Evolutionary conservation across 2,888 invertebrate genomes (phyloP).

Genomic region (Leucoptera coffeella): DNA sequence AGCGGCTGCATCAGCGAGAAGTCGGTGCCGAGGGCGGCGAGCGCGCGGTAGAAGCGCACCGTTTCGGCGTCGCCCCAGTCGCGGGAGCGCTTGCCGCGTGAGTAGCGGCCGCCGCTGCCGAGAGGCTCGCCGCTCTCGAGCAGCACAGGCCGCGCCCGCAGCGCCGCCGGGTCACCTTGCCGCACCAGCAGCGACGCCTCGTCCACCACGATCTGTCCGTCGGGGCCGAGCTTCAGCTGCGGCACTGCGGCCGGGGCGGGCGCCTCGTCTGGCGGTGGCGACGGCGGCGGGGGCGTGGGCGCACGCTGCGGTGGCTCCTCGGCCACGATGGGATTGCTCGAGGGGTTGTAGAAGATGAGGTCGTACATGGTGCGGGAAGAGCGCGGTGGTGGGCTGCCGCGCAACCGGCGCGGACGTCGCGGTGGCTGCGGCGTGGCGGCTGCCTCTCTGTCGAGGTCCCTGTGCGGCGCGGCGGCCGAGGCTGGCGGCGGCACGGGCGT

Average conservation of each 20-base stretch:
- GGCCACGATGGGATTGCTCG: conserved; percentile 69
- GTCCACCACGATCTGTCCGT: conserved; percentile 80
- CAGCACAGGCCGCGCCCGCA: conserved; percentile 59
- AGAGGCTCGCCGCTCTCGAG: conserved; percentile 44
- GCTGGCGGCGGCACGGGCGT: conserved; percentile 13
- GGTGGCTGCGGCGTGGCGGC: conserved; percentile 20
- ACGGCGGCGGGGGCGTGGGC: too few relatives aligned
- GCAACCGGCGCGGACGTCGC: too few relatives aligned
- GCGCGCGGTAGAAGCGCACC: conserved; percentile 82
- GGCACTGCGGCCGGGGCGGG: conserved; percentile 70
- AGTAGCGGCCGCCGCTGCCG: conserved; percentile 57
- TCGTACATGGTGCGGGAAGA: conserved; percentile 85
- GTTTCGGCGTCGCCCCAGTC: conserved; percentile 78
- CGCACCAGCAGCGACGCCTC: conserved; percentile 74
- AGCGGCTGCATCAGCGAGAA: conserved; percentile 82
- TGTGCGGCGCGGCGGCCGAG: conserved; percentile 18
- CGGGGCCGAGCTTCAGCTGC: conserved; percentile 78
- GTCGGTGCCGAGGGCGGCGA: conserved; percentile 88
- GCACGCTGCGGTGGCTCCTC: too few relatives aligned
- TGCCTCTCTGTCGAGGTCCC: conserved; percentile 22
- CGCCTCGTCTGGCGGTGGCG: conserved; percentile 11
- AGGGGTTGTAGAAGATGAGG: conserved; percentile 86
- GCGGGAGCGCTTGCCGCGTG: conserved; percentile 59
- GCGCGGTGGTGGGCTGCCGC: too few relatives aligned
- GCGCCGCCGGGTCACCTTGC: too few relatives aligned